Percentiles rank a stretch among this genome's conserved stretches.
phyloP scores from a whole-genome alignment of 1,140 invertebrate genomes.

The Galleria mellonella region DNA sequence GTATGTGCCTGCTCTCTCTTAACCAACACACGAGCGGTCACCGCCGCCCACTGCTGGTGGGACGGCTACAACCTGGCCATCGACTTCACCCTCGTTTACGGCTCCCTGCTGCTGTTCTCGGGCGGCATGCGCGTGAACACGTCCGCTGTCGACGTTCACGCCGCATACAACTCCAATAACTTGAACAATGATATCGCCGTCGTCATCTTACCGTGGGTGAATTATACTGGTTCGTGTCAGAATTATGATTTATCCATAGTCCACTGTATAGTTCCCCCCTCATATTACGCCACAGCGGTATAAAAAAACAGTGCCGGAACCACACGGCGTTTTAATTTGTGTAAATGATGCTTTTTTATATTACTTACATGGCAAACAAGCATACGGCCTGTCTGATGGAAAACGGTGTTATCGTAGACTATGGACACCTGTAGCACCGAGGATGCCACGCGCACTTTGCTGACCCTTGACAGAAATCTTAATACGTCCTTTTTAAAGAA shows the following conservation, averaged over 20 bases:
- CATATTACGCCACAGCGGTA: neutral
- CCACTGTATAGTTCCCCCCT: too few relatives aligned
- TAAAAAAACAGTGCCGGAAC: neutral
- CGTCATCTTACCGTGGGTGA: neutral
- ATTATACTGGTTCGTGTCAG: neutral
- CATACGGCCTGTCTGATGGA: too few relatives aligned
- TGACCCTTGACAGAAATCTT: too few relatives aligned
- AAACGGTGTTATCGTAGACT: too few relatives aligned
- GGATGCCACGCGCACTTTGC: too few relatives aligned
- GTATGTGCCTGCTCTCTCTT: conserved; percentile 1
- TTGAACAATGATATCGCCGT: neutral
- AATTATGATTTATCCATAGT: too few relatives aligned
- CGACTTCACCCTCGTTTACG: neutral
- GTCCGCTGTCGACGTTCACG: neutral
- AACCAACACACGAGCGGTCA: neutral
- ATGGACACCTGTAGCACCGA: too few relatives aligned
- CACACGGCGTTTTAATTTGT: too few relatives aligned
- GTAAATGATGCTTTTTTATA: too few relatives aligned
- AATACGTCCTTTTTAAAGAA: too few relatives aligned
- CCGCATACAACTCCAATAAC: neutral
- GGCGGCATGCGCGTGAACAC: neutral
- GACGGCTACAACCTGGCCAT: neutral
- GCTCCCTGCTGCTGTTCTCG: neutral
- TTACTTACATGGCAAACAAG: too few relatives aligned
- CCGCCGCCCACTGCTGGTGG: conserved; percentile 1